Evolutionary conservation across 2,113 vertebrate genomes (phyloP).

Genomic region (Scortum barcoo): DNA sequence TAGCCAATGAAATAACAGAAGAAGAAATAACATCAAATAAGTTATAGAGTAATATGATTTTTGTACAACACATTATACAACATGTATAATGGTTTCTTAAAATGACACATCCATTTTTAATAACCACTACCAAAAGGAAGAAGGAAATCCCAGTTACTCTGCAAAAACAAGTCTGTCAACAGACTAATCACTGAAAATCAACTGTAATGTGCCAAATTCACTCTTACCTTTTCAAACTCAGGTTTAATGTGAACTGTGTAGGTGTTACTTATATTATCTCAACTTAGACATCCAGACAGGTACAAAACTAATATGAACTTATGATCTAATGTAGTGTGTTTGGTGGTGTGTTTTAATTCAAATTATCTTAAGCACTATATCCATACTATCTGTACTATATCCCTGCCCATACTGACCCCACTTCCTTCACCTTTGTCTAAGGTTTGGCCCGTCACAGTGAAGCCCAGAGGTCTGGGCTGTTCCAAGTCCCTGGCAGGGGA

Average conservation of each 20-base stretch:
- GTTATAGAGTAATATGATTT: background rate
- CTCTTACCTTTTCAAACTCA: background rate
- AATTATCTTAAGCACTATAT: no score
- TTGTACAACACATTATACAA: no score
- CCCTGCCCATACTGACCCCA: fast-evolving
- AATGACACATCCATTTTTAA: background rate
- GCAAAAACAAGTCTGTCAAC: background rate
- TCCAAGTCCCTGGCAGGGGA: constrained; percentile 69
- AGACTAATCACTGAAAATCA: background rate
- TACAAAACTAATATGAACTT: background rate
- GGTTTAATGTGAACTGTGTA: no score
- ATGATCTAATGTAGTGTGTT: background rate
- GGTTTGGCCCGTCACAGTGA: constrained; percentile 76
- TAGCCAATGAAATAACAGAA: no score
- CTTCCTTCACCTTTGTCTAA: background rate
- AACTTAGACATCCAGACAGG: background rate
- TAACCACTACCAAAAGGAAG: background rate
- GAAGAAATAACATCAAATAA: background rate
- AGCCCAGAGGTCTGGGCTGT: constrained; percentile 66
- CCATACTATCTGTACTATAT: no score
- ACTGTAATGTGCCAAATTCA: background rate
- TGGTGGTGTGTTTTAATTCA: no score
- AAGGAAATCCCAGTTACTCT: background rate
- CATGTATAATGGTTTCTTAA: background rate
- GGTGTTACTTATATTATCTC: background rate